These are phyloP conservation scores for Dinomys branickii DNA, from an alignment of 2,113 vertebrate species.

Conservation along the genomic window DNA sequence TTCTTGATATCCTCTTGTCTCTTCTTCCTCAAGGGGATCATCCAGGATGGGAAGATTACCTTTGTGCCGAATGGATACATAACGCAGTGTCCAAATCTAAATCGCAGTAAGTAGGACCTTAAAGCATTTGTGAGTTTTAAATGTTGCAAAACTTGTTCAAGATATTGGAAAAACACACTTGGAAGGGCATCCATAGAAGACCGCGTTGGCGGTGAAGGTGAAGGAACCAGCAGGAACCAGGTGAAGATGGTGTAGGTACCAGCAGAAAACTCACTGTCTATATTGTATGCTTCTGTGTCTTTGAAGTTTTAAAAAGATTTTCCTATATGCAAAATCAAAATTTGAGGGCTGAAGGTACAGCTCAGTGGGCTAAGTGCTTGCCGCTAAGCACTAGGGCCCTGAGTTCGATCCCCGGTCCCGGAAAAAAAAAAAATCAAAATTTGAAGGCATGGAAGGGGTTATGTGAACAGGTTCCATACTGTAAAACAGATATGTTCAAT, in stretches of 20 bases:
- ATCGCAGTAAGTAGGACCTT: slow-evolving; percentile 94
- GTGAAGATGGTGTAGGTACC: background rate
- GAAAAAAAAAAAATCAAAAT: background rate
- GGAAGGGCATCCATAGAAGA: background rate
- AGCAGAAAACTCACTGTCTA: background rate
- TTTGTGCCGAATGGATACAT: slow-evolving; percentile 96
- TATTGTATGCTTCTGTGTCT: background rate
- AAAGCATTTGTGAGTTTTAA: slow-evolving; percentile 9
- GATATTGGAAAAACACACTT: background rate
- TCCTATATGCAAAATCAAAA: background rate
- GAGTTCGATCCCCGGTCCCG: too few species aligned
- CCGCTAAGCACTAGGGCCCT: too few species aligned
- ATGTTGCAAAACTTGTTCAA: background rate
- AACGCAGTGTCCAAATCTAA: slow-evolving; percentile 96
- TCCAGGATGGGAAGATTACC: slow-evolving; percentile 96
- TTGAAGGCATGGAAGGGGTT: background rate
- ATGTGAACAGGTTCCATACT: background rate
- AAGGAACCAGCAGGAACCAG: background rate
- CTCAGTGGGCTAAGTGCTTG: too few species aligned
- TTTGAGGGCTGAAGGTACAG: too few species aligned
- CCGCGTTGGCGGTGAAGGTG: background rate
- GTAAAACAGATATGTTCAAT: background rate
- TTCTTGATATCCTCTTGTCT: slow-evolving; percentile 77
- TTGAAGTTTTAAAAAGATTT: background rate
- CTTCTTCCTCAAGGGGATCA: slow-evolving; percentile 91